Conservation (phyloP, 2,888 invertebrate species). For the Eumacrocentrus americanus region DNA sequence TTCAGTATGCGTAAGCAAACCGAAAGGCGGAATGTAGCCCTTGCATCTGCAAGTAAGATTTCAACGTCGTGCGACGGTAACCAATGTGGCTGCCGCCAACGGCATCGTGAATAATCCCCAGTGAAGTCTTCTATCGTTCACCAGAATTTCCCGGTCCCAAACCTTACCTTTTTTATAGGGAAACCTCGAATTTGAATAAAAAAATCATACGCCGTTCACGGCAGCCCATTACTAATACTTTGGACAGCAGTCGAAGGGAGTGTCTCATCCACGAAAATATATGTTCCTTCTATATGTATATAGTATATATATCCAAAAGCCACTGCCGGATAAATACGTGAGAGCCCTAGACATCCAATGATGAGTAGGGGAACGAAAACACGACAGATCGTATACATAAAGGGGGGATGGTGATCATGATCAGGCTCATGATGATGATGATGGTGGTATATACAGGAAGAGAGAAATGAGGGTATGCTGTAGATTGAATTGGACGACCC, state of each 20-base stretch:
- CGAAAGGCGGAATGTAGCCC: slow-evolving; percentile 36
- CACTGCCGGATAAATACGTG: neutral
- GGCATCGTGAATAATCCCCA: slow-evolving; percentile 23
- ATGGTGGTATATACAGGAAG: neutral
- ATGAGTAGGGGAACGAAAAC: neutral
- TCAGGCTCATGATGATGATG: neutral
- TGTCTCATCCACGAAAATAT: slow-evolving; percentile 12
- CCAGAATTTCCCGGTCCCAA: neutral
- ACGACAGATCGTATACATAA: neutral
- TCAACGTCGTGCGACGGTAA: slow-evolving; percentile 28
- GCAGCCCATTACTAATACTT: slow-evolving; percentile 9
- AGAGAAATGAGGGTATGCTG: neutral
- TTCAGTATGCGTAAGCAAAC: slow-evolving; percentile 37
- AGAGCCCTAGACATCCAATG: neutral
- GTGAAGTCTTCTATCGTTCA: neutral
- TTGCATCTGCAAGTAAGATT: slow-evolving; percentile 39
- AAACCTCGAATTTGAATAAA: slow-evolving; percentile 19
- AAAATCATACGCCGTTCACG: slow-evolving; percentile 12
- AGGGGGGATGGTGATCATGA: neutral
- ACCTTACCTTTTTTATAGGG: neutral
- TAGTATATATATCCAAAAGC: too few species aligned
- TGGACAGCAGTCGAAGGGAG: slow-evolving; percentile 17
- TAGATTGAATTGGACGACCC: neutral
- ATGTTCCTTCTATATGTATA: neutral
- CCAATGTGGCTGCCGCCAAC: slow-evolving; percentile 25